A percentile compares a stretch with the other conserved stretches of the same genome.
Evolutionary conservation across 2,113 vertebrate species (phyloP).

Genomic region (Cyanoramphus novaezelandiae): DNA sequence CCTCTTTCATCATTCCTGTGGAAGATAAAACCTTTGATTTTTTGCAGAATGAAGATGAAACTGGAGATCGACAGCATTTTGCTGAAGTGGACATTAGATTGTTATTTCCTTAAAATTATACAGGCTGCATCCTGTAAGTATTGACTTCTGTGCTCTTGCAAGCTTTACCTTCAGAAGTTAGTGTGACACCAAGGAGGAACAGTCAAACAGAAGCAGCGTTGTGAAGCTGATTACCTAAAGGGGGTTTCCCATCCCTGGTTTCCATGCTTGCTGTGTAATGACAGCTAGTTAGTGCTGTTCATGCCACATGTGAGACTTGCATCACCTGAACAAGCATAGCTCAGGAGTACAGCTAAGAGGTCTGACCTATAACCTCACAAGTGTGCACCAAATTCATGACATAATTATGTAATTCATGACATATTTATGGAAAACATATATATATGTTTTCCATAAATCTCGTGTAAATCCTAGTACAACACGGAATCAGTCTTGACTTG

Average conservation of each 20-base stretch:
- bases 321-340: background rate
- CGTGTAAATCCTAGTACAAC: background rate
- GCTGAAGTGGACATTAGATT: background rate
- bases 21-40: background rate
- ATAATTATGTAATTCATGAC: background rate
- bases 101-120: background rate
- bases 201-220: background rate
- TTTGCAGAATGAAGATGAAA: background rate
- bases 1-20: background rate
- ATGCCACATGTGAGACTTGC: rapidly evolving
- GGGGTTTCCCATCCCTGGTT: background rate
- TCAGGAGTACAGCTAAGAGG: background rate
- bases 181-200: background rate
- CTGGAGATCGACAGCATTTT: background rate
- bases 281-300: background rate
- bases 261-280: background rate
- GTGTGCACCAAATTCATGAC: background rate
- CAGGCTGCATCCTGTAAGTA: background rate
- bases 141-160: background rate
- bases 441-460: background rate
- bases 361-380: background rate
- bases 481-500: background rate
- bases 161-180: background rate
- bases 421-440: no score
- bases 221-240: background rate